Base-by-base conservation (phyloP, 53 echinoderm and acorn worm genomes). In the Hippasteria phrygiana region DNA sequence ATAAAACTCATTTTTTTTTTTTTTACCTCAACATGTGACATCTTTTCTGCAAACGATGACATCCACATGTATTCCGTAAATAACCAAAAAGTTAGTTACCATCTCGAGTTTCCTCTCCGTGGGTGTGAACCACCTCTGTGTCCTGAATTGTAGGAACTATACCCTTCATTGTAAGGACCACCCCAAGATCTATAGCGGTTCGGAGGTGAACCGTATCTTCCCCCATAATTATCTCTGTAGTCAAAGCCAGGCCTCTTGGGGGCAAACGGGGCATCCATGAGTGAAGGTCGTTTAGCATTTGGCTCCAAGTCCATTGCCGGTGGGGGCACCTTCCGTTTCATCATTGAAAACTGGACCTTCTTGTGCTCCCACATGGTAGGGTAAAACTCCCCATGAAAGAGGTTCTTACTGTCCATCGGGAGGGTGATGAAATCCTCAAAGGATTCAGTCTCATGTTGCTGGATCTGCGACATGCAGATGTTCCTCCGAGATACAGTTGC, bases 401-500 rank as follows among this genome's bases (percentile, higher is more conserved):
- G 88, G 37, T 88, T 48, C 36, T 88, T 88, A n/a, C 59, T 65
- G 66, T 76, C 88, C 77, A 88, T 76, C 17, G 88, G 88, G 14
- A 88, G 66, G 14, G 63, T 45, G 47, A 77, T 62, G 47, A 88
- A 46, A n/a, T 88, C 76, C 10, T 88, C 50, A 20, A 50, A 45
- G 67, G 88, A 45, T 46, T 88, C 77, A 14, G 43, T n/a, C 17
- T 88, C 78, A 29, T 37, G 32, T 0, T 37, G 66, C 9, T 78
- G 75, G 29, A 88, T 77, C 28, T 88, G 88, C 35, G 88, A 77
- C 77, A 88, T 66, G 39, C 88, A 88, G 77, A 88, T 65, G 64
- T 59, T 47, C 31, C 88, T 56, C 0, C 88, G 75, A 7, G 88
- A 63, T 17, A 65, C 51, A 8, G 77, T 77, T 33, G 88, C 20